Percentiles rank a stretch among this genome's conserved stretches.
Conservation (phyloP, 2,888 invertebrate genomes). For the Dioctria linearis region DNA sequence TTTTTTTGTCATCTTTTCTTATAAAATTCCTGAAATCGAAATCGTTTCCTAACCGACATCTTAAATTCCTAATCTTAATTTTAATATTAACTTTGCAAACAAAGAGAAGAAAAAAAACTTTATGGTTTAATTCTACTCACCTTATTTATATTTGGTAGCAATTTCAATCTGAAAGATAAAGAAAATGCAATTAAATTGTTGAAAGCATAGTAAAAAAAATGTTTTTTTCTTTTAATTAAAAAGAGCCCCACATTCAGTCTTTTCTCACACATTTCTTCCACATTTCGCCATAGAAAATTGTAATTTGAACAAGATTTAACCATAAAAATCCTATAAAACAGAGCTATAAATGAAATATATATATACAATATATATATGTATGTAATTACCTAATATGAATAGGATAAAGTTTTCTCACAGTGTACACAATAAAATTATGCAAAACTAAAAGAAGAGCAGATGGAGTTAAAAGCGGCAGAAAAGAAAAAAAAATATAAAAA, state of each 20-base stretch:
- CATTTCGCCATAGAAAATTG: slow-evolving; percentile 25
- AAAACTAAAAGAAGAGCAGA: background rate
- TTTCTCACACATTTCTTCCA: background rate
- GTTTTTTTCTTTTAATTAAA: slow-evolving; percentile 30
- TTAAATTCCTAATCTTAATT: too few species aligned
- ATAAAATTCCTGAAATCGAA: too few species aligned
- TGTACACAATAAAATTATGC: background rate
- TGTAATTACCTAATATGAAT: slow-evolving; percentile 9
- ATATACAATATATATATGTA: too few species aligned
- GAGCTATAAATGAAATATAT: slow-evolving; percentile 25
- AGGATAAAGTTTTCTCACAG: slow-evolving; percentile 17
- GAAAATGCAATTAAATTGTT: slow-evolving; percentile 21
- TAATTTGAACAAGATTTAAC: slow-evolving; percentile 24
- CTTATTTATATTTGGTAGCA: slow-evolving; percentile 1
- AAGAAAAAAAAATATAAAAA: background rate
- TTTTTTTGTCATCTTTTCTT: too few species aligned
- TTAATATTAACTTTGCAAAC: too few species aligned
- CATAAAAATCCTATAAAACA: slow-evolving; percentile 25
- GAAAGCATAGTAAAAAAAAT: slow-evolving; percentile 9
- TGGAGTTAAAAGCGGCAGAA: background rate
- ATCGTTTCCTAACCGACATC: too few species aligned
- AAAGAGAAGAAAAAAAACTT: too few species aligned
- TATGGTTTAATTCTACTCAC: slow-evolving; percentile 7
- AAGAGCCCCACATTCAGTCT: background rate
- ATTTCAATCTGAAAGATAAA: slow-evolving; percentile 31